Evolutionary conservation across 2,888 invertebrate genomes (phyloP).

Genomic region (Acrocera orbiculus): DNA sequence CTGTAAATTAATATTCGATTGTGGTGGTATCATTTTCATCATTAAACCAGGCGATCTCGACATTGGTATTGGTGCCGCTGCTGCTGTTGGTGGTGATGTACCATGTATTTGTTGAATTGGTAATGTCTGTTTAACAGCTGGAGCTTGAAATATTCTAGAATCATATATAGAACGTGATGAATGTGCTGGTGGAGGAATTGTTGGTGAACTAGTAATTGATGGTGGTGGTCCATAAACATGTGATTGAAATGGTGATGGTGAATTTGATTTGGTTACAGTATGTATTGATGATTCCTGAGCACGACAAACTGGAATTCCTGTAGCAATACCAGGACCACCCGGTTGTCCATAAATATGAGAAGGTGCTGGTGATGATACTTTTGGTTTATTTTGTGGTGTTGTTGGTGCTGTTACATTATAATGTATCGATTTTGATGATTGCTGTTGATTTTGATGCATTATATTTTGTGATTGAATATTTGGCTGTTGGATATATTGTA

Average conservation of each 20-base stretch:
- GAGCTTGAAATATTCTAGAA: conserved; percentile 18
- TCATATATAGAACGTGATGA: conserved; percentile 22
- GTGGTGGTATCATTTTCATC: conserved; percentile 31
- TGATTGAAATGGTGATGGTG: conserved; percentile 27
- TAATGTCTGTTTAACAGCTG: conserved; percentile 15
- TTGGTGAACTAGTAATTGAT: conserved; percentile 32
- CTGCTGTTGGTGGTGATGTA: conserved; percentile 32
- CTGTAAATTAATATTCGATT: conserved; percentile 21
- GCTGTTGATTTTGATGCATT: conserved; percentile 18
- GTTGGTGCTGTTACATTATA: conserved; percentile 12
- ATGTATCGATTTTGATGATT: conserved; percentile 24
- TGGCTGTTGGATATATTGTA: conserved; percentile 11
- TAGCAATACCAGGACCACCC: conserved; percentile 33
- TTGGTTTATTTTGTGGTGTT: conserved; percentile 33
- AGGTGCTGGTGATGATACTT: conserved; percentile 62
- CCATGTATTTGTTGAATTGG: conserved; percentile 30
- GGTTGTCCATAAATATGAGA: conserved; percentile 23
- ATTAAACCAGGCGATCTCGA: conserved; percentile 15
- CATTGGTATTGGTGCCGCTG: conserved; percentile 29
- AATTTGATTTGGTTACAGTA: conserved; percentile 36
- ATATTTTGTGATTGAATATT: conserved; percentile 11
- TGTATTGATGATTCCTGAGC: conserved; percentile 25
- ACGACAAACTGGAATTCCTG: conserved; percentile 37
- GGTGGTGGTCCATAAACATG: conserved; percentile 33
- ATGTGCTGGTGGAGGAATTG: conserved; percentile 40